A percentile compares a stretch with the other conserved stretches of the same genome.
These are phyloP conservation scores for Podiceps cristatus DNA, from an alignment of 2,113 vertebrate species.

Conservation along the genomic window DNA sequence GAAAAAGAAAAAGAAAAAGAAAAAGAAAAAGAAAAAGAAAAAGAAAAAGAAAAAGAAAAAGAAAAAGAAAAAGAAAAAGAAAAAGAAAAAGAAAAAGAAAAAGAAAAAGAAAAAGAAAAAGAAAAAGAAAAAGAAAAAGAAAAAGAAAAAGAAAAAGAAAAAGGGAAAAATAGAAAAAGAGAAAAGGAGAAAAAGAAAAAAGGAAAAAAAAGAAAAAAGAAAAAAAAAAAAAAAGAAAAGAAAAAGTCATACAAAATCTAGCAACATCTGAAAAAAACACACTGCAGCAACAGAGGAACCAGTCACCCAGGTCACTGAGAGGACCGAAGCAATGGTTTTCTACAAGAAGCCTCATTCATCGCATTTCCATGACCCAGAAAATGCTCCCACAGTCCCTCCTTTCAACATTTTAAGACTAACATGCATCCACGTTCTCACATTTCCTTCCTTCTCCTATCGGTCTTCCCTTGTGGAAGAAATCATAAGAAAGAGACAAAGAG, in stretches of 20 bases:
- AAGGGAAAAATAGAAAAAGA: too few species aligned
- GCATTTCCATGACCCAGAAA: conserved; percentile 8
- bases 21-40: too few species aligned
- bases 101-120: too few species aligned
- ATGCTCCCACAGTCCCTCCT: not conserved
- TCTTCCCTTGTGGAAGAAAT: not conserved
- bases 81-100: too few species aligned
- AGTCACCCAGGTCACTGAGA: not conserved
- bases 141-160: too few species aligned
- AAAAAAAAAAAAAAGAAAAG: too few species aligned
- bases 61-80: too few species aligned
- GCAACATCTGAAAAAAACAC: not conserved
- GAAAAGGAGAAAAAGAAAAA: too few species aligned
- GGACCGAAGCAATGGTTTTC: not conserved
- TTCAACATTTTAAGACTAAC: not conserved
- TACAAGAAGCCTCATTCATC: conserved; percentile 1
- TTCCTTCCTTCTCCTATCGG: not conserved
- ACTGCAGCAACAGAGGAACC: not conserved
- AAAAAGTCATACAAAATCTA: not conserved
- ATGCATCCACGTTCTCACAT: not conserved
- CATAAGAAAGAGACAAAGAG: not conserved
- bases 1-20: too few species aligned
- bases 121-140: too few species aligned
- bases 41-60: too few species aligned
- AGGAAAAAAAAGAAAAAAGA: too few species aligned